Evolutionary conservation across 2,888 invertebrate genomes (phyloP), one percentile per base, ranked within the genome.

Genomic region (Brachyptera risi): DNA sequence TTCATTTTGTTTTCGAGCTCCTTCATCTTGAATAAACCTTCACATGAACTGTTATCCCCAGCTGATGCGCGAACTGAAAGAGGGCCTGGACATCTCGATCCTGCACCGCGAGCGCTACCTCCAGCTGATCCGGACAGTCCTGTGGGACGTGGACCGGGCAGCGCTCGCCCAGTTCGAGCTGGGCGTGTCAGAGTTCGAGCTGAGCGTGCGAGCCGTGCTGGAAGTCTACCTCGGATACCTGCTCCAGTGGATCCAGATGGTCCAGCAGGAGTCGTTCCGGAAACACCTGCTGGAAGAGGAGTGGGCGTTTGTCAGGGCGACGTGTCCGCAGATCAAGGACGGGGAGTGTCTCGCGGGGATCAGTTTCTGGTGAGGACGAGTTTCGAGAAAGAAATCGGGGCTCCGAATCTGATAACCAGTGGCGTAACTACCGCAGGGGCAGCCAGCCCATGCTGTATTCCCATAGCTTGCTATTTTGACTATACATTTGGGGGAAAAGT

Each of bases 41-140:
- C n/a, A n/a, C n/a, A n/a, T n/a, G n/a, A n/a, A n/a, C n/a, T n/a
- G n/a, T n/a, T n/a, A n/a, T n/a, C n/a, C n/a, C 11, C 76, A 87
- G 83, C 74, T 94, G 56, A 91, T 93, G 78, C 86, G 89, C 71
- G 96, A 97, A 76, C 81, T 95, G 66, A 90, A 93, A 64, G 96
- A 96, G 70, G 93, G 93, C 0, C 76, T 97, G 58, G 86, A 86
- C 69, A 85, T 93, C 50, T 92, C 95, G 13, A 85, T 91, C 40
- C 82, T 86, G 60, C 89, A 92, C 75, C 86, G 93, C 13, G 84
- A 88, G 68, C 84, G 89, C 70, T 93, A 86, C 73, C 79, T 84
- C 49, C 79, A 81, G 1, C 84, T 89, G 73, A 82, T 86, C 58
- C 78, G 77, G 13, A 82, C 82, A 9, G 85, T 82, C 50, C 74